Conservation (phyloP, 2,113 vertebrate genomes). For the Cinclus cinclus region DNA sequence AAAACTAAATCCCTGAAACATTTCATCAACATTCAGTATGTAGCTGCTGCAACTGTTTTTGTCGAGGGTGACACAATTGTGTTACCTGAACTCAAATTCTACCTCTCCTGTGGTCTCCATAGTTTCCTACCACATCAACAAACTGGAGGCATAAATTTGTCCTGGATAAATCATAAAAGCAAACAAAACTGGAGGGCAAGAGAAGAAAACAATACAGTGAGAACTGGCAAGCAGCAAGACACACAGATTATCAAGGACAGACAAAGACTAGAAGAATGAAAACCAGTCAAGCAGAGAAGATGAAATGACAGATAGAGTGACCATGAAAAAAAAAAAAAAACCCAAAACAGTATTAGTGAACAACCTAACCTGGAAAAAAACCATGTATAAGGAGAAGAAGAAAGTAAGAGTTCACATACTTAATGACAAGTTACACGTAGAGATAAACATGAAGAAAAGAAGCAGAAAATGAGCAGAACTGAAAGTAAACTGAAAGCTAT, state of each 20-base stretch:
- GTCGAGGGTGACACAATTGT: neutral
- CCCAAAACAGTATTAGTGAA: neutral
- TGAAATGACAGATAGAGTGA: neutral
- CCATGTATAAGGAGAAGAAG: neutral
- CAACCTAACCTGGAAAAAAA: neutral
- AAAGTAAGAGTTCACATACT: neutral
- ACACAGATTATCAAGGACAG: neutral
- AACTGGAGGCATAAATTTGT: neutral
- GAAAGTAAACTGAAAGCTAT: neutral
- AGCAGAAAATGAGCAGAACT: neutral
- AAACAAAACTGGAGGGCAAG: neutral
- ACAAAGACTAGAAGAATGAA: neutral
- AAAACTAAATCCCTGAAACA: neutral
- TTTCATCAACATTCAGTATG: neutral
- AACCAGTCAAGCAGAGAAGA: neutral
- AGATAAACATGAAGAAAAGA: neutral
- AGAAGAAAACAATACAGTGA: neutral
- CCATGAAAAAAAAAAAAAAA: neutral
- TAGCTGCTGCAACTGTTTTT: neutral
- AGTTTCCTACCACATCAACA: neutral
- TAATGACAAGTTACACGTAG: neutral
- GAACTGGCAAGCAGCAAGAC: neutral
- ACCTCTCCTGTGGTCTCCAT: neutral
- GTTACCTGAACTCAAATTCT: neutral
- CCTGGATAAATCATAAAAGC: neutral